These are phyloP conservation scores for Atta cephalotes DNA, from an alignment of 1,140 invertebrate species.

Conservation along the genomic window DNA sequence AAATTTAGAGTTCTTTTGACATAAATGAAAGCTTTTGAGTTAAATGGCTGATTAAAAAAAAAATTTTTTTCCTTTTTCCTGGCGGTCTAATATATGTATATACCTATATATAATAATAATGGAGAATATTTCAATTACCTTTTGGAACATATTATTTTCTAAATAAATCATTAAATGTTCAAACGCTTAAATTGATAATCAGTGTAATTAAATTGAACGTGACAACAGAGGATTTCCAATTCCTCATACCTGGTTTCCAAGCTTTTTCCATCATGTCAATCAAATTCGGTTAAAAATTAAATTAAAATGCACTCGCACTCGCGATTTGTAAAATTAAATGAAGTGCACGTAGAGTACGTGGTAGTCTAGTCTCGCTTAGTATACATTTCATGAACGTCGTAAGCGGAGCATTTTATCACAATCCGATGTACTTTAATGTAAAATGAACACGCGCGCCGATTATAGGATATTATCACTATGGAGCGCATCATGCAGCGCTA, in stretches of 20 bases:
- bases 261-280: conserved; percentile 50
- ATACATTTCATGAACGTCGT: background rate
- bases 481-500: conserved; percentile 2
- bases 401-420: conserved; percentile 34
- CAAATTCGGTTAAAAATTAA: conserved; percentile 51
- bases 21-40: too few species aligned
- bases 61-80: too few species aligned
- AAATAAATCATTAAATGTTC: background rate
- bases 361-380: background rate
- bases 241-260: conserved; percentile 1
- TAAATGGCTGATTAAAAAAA: too few species aligned
- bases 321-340: conserved; percentile 26
- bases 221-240: conserved; percentile 14
- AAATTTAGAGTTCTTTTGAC: too few species aligned
- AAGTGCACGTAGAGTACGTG: background rate
- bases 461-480: conserved; percentile 74
- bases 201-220: conserved; percentile 19
- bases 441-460: conserved; percentile 60
- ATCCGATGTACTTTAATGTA: conserved; percentile 30
- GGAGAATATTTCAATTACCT: background rate
- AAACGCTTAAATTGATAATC: conserved; percentile 14
- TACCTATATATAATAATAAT: background rate
- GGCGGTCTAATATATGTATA: too few species aligned
- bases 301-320: conserved; percentile 45
- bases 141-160: background rate